Evolutionary conservation across 2,113 vertebrate genomes (phyloP), one percentile per base, ranked within the genome.

Genomic region (Microtus richardsoni): DNA sequence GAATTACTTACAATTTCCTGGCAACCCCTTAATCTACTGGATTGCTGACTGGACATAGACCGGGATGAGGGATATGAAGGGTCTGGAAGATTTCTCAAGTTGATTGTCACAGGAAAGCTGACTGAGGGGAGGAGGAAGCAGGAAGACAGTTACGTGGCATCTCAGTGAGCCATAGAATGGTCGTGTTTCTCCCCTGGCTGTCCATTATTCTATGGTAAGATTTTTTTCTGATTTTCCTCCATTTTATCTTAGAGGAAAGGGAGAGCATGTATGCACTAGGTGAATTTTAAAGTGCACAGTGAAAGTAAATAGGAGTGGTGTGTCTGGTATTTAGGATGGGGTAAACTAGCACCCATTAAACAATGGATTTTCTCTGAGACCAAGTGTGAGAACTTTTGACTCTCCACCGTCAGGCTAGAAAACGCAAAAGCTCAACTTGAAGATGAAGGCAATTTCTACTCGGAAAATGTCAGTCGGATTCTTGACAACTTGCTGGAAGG

Each of bases 401-500:
- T 71, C 58, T 98, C 97, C 96, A 74, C 96, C 97, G 96, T 77
- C 98, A 99, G 99, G 97, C 21, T 97, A n/a, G 98, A 97, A 93
- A 95, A 97, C 93, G 98, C 97, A 70, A 97, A 98, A 95, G 99
- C 98, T 47, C 98, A 96, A 93, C 97, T 98, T 83, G 97, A 98
- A 78, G 96, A 97, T 83, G 99, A 98, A 26, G 98, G 97, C 91
- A 98, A 98, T 90, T 98, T 99, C 84, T 99, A 99, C 98, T 98
- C 99, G 91, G 98, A 99, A 97, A 99, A 99, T 96, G 99, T 99
- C 97, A 99, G 99, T 89, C 99, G 99, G 5, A 99, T 99, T 96
- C 98, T 99, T 97, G 99, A 99, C 98, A 99, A 99, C 97, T 98
- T 99, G 97, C 97, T 99, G 97, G 99, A 99, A 96, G 99, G 99